Conservation (phyloP, 2,888 invertebrate species). For the Agrochola litura region DNA sequence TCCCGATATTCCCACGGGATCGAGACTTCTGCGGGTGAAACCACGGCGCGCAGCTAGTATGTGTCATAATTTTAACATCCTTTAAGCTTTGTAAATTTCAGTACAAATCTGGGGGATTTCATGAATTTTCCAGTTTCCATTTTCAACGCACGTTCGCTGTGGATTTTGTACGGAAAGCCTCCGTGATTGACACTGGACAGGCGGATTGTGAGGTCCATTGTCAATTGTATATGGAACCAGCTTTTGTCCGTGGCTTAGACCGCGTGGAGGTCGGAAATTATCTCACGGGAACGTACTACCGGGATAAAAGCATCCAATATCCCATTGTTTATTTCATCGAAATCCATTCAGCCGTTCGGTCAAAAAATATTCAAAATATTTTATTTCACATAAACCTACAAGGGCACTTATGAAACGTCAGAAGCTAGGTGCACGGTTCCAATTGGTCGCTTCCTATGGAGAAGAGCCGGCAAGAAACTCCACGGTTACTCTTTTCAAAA, state of each 20-base stretch:
- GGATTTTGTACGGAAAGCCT: slow-evolving; percentile 29
- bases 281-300: not conserved
- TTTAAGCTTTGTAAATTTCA: not conserved
- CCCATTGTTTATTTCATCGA: not conserved
- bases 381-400: too few relatives aligned
- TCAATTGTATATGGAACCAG: not conserved
- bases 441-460: too few relatives aligned
- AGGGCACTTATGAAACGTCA: too few relatives aligned
- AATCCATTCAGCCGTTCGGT: not conserved
- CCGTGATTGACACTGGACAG: slow-evolving; percentile 35
- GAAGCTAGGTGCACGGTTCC: too few relatives aligned
- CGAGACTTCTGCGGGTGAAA: too few relatives aligned
- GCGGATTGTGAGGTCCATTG: not conserved
- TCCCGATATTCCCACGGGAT: too few relatives aligned
- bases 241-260: not conserved
- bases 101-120: not conserved
- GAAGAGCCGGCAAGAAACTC: too few relatives aligned
- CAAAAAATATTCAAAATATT: too few relatives aligned
- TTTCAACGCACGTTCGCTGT: slow-evolving; percentile 15
- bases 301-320: not conserved
- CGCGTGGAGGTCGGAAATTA: not conserved
- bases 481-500: too few relatives aligned
- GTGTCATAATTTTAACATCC: too few relatives aligned
- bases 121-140: not conserved
- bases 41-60: too few relatives aligned